Base-by-base conservation (phyloP, 2,113 vertebrate species). In the Planiliza haematocheilus region DNA sequence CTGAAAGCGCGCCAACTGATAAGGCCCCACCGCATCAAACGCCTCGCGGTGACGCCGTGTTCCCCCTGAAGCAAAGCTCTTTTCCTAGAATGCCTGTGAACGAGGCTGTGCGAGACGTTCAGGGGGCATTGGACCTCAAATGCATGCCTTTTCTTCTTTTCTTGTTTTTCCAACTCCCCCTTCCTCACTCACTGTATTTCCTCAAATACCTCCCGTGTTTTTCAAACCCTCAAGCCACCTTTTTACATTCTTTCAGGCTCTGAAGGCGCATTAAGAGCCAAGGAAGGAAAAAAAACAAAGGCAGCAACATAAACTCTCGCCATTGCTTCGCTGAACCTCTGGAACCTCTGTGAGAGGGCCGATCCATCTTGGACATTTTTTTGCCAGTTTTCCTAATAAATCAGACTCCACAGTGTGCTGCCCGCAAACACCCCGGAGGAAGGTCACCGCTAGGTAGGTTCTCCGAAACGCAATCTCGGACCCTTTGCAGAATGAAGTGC, bases 221-320 rank as follows among this genome's bases (percentile, higher is more conserved):
- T 87, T 83, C 64, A 89, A 90, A 87, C 78, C 87, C 81, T 85
- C 68, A 42, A 86, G 62, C 77, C 82, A 89, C 80, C 86, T 81
- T 90, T 77, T 73, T 43, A 85, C 87, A 90, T 91, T 92, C 80
- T 88, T 90, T 75, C 36, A 68, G 67, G 52, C 77, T 84, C 69
- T 55, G 41, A 74, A 87, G 74, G 71, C 49, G 2, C 65, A 42
- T 79, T 74, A 41, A 24, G 56, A 81, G 24, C 2, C 2, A 30
- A 30, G 24, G n/a, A n/a, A n/a, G n/a, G n/a, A n/a, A n/a, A 30
- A 30, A 30, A 30, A 30, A 59, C 72, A 86, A 85, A 84, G 41
- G 62, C 76, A 78, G 65, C 56, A 82, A 75, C 73, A 79, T 75
- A 73, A 84, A 85, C 52, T 70, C 57, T 12, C 52, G 65, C 51